Evolutionary conservation across 2,888 invertebrate genomes (phyloP), one percentile per base, ranked within the genome.

Genomic region (Syrista parreyssii): DNA sequence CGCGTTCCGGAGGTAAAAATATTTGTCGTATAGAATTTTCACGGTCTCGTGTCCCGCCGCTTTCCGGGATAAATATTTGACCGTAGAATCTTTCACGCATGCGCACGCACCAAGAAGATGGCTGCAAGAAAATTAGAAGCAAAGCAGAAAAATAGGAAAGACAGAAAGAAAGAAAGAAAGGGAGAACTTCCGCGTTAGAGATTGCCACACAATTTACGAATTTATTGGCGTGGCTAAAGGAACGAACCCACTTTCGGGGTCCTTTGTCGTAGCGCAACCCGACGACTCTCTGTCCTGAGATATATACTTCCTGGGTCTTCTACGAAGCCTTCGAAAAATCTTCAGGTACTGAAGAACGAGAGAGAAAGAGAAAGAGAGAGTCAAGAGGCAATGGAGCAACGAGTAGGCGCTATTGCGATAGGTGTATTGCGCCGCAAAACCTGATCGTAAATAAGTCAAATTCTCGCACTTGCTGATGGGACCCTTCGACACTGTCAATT

Each of bases 221-320:
- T 87, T 87, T 87, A 87, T 86, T 83, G 82, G 83, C 85, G 82
- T 87, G 77, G 78, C 85, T 81, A 85, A 86, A 83, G 80, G 79
- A 32, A 75, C 75, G 79, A 75, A 69, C 77, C 72, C 75, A 78
- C 75, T 79, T 79, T 79, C 74, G 79, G 77, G 75, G 34, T 72
- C 68, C 74, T 30, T 77, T 74, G 71, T 78, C 72, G 30, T 40
- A 12, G 31, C 71, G 71, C 55, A 55, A 55, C 55, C 55, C 55
- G 55, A 55, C 55, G 55, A 55, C 55, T 55, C 55, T 23, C 23
- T 2, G 55, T 23, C 55, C 23, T 23, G 55, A 55, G 55, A 55
- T 9, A 55, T 15, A 23, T 55, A 23, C 55, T 55, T 55, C 55
- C 55, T 55, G 55, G 55, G 55, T 55, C 23, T 55, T 55, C 23